Base-by-base conservation (phyloP, 2,113 vertebrate species). In the Phasianus colchicus region DNA sequence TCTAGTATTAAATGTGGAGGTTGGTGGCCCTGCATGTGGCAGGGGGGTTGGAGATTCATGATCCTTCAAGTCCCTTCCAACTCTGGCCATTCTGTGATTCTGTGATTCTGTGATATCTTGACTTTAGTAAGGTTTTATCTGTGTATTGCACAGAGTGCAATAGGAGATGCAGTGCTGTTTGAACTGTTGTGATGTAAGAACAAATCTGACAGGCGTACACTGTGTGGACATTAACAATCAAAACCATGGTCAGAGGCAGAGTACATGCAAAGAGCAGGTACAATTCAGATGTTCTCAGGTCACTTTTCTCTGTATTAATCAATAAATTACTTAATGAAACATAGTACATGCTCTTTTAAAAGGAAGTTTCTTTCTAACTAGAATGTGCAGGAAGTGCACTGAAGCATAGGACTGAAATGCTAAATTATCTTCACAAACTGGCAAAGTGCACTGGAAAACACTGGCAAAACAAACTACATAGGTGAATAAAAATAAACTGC, bases 401-500 rank as follows among this genome's bases (percentile, higher is more conserved):
- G n/a, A 83, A 45, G 18, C 8, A 21, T 48, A 27, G 10, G 13
- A 78, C 9, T 42, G 8, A 11, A 45, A 6, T 30, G 13, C 20
- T 66, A 55, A 80, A 57, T 45, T 80, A 36, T 61, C 11, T 75
- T 78, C 30, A 83, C 25, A 73, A 65, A 25, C 5, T 52, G 14
- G 48, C 76, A 77, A 74, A 83, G 6, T 24, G 5, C 9, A 30
- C 6, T 8, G 9, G 13, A 47, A 72, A 63, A 65, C 13, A 25
- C 63, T 54, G 0, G 2, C 29, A 71, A 66, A 92, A 30, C 0
- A 1, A 25, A 4, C 38, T 58, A n/a, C 63, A 24, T 8, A 79
- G 12, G 32, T 88, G 72, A 93, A 54, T 29, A 30, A 54, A 54
- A 54, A 54, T 54, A 30, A 54, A 54, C 27, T 54, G 27, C 15